Conservation (phyloP, 1,140 invertebrate genomes). For the Bombus terrestris region DNA sequence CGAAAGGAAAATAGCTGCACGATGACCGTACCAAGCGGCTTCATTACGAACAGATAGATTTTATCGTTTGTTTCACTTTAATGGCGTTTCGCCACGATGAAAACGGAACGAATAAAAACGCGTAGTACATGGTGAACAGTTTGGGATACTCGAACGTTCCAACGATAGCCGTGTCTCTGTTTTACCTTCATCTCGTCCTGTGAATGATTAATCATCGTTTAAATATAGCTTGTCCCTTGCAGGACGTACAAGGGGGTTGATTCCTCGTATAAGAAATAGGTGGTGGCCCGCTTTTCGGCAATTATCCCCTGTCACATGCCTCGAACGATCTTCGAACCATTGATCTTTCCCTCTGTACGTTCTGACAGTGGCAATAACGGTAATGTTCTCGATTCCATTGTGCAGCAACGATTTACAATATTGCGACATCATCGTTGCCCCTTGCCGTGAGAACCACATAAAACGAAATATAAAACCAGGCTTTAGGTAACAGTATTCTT, state of each 20-base stretch:
- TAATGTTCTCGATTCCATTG: slow-evolving; percentile 8
- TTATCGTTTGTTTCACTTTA: slow-evolving; percentile 41
- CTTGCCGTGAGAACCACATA: slow-evolving; percentile 4
- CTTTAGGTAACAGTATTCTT: not conserved
- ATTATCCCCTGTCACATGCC: slow-evolving; percentile 64
- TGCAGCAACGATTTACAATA: slow-evolving; percentile 12
- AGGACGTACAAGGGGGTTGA: slow-evolving; percentile 51
- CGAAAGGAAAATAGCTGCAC: slow-evolving; percentile 24
- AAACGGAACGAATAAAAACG: slow-evolving; percentile 44
- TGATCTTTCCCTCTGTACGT: slow-evolving; percentile 57
- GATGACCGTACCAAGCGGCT: slow-evolving; percentile 2
- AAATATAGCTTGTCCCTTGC: slow-evolving; percentile 70
- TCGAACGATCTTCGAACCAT: slow-evolving; percentile 47
- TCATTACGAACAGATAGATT: slow-evolving; percentile 23
- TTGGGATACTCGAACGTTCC: no score
- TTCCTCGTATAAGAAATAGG: slow-evolving; percentile 30
- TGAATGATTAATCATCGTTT: slow-evolving; percentile 80
- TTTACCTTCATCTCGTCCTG: slow-evolving; percentile 60
- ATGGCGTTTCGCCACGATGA: slow-evolving; percentile 49
- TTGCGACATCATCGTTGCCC: not conserved
- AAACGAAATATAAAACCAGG: not conserved
- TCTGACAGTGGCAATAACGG: slow-evolving; percentile 47
- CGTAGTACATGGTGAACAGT: not conserved
- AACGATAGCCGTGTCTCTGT: not conserved
- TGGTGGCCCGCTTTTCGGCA: slow-evolving; percentile 28